Conservation (phyloP, 2,888 invertebrate genomes). For the Piscicola geometra region DNA sequence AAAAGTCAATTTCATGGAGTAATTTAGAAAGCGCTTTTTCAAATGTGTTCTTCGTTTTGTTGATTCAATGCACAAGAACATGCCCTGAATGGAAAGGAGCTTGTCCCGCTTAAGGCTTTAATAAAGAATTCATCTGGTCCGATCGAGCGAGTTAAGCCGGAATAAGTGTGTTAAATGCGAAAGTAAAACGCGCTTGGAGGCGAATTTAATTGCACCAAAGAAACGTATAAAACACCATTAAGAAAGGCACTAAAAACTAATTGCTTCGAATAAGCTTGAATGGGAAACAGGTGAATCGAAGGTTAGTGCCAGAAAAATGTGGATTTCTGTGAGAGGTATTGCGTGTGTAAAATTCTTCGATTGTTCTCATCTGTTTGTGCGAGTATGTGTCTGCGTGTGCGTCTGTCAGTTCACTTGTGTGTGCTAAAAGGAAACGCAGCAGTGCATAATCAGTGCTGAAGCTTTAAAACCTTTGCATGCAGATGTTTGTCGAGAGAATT, state of each 20-base stretch:
- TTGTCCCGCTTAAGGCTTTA: background rate
- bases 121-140: background rate
- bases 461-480: background rate
- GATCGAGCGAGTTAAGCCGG: background rate
- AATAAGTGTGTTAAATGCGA: constrained; percentile 2
- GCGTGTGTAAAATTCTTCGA: no score
- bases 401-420: no score
- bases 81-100: background rate
- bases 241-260: background rate
- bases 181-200: background rate
- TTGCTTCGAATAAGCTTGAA: background rate
- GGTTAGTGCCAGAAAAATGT: no score
- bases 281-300: no score
- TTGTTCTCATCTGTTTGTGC: no score
- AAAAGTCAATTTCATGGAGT: no score
- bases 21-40: no score
- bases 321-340: background rate
- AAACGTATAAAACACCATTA: background rate
- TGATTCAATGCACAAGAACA: no score
- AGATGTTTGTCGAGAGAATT: background rate
- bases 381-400: no score
- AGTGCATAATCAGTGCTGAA: no score
- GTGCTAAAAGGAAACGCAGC: no score
- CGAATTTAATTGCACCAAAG: background rate
- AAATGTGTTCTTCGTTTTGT: background rate